A percentile compares a stretch with the other conserved stretches of the same genome.
These are phyloP conservation scores for Aricia agestis DNA, from an alignment of 1,140 invertebrate species.

Conservation along the genomic window DNA sequence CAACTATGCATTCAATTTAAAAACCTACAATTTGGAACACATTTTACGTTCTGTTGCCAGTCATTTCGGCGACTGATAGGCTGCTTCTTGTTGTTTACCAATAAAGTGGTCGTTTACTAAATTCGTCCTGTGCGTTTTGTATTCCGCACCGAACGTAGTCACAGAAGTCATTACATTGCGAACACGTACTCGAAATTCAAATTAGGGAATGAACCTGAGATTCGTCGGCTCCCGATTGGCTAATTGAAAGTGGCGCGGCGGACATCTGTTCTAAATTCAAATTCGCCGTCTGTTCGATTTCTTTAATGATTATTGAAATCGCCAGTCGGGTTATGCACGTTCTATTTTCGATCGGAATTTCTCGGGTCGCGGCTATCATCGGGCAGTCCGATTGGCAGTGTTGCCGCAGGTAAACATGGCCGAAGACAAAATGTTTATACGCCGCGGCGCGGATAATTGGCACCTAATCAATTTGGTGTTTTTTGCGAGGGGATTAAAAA, in stretches of 20 bases:
- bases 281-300: slow-evolving; percentile 59
- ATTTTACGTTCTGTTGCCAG: slow-evolving; percentile 17
- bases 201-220: slow-evolving; percentile 51
- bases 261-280: slow-evolving; percentile 62
- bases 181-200: slow-evolving; percentile 63
- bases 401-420: slow-evolving; percentile 26
- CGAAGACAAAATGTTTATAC: slow-evolving; percentile 18
- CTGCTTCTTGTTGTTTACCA: background rate
- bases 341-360: slow-evolving; percentile 57
- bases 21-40: slow-evolving; percentile 26
- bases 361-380: slow-evolving; percentile 24
- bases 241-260: slow-evolving; percentile 55
- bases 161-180: slow-evolving; percentile 25
- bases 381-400: slow-evolving; percentile 24
- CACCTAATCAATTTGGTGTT: background rate
- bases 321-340: slow-evolving; percentile 51
- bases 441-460: background rate
- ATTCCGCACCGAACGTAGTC: background rate
- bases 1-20: slow-evolving; percentile 23
- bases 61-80: slow-evolving; percentile 16
- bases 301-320: slow-evolving; percentile 70
- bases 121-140: background rate
- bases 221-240: slow-evolving; percentile 46
- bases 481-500: background rate
- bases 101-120: background rate